A percentile compares a stretch with the other conserved stretches of the same genome.
These are phyloP conservation scores for Bugula neritina DNA, from an alignment of 2,888 invertebrate species.

Conservation along the genomic window DNA sequence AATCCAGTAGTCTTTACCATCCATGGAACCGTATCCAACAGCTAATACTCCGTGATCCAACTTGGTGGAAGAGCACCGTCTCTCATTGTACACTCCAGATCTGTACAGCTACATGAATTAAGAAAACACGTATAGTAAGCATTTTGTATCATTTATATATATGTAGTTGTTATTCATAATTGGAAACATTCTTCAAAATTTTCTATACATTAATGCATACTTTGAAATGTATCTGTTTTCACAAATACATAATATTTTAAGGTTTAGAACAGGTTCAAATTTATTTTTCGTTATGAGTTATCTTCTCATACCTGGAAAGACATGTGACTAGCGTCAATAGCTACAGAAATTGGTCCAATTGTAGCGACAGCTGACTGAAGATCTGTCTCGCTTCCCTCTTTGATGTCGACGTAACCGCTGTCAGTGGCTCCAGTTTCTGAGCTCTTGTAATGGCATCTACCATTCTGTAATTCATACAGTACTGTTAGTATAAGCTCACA, in stretches of 20 bases:
- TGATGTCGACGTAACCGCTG: constrained; percentile 71
- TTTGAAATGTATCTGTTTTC: too few species aligned
- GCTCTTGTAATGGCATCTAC: constrained; percentile 56
- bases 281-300: too few species aligned
- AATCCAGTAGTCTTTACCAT: constrained; percentile 69
- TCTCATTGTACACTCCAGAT: constrained; percentile 67
- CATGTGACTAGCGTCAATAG: constrained; percentile 72
- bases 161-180: too few species aligned
- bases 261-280: too few species aligned
- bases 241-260: too few species aligned
- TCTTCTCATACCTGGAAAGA: constrained; percentile 69
- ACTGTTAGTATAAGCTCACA: too few species aligned
- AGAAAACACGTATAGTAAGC: constrained; percentile 27
- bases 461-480: constrained; percentile 47
- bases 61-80: constrained; percentile 68
- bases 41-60: constrained; percentile 81
- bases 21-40: constrained; percentile 67
- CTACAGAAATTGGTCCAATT: constrained; percentile 76
- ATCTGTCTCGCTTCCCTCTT: constrained; percentile 66
- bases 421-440: constrained; percentile 70
- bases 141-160: too few species aligned
- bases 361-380: constrained; percentile 74
- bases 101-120: constrained; percentile 27
- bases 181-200: too few species aligned
- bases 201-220: too few species aligned